A percentile compares a stretch with the other conserved stretches of the same genome.
These are phyloP conservation scores for Charadrius vociferus DNA, from an alignment of 2,113 vertebrate genomes.

Conservation along the genomic window DNA sequence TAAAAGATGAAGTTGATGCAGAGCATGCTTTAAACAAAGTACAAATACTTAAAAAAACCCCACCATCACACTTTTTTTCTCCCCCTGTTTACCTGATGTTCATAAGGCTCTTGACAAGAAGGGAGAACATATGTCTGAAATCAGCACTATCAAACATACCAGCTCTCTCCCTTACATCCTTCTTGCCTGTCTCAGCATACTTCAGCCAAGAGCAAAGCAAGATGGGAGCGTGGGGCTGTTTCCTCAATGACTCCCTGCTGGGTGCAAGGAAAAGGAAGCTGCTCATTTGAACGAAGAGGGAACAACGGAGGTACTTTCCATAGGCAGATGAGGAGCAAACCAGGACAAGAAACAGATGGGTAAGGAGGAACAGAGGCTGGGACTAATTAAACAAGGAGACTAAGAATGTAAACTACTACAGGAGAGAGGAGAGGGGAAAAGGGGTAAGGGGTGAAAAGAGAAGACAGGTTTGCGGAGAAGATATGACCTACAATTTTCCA, in stretches of 20 bases:
- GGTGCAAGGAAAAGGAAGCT: neutral
- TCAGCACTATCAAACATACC: neutral
- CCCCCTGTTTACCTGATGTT: neutral
- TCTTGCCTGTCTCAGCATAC: neutral
- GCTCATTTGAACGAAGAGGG: fast-evolving
- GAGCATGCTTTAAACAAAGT: neutral
- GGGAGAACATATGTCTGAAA: neutral
- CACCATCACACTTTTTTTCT: fast-evolving
- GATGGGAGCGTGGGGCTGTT: neutral
- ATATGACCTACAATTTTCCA: neutral
- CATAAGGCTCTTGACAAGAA: neutral
- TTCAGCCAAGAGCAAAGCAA: neutral
- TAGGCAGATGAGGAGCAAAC: neutral
- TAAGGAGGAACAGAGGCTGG: neutral
- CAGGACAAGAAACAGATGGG: neutral
- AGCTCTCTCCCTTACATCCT: neutral
- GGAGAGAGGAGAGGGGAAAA: neutral
- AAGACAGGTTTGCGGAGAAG: neutral
- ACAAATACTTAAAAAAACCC: fast-evolving
- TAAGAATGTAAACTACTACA: neutral
- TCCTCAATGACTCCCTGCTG: neutral
- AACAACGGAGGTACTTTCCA: neutral
- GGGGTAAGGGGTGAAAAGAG: neutral
- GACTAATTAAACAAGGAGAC: neutral
- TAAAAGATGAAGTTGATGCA: neutral